Evolutionary conservation across 2,113 vertebrate species (phyloP), one percentile per base, ranked within the genome.

Genomic region (Hylia prasina): DNA sequence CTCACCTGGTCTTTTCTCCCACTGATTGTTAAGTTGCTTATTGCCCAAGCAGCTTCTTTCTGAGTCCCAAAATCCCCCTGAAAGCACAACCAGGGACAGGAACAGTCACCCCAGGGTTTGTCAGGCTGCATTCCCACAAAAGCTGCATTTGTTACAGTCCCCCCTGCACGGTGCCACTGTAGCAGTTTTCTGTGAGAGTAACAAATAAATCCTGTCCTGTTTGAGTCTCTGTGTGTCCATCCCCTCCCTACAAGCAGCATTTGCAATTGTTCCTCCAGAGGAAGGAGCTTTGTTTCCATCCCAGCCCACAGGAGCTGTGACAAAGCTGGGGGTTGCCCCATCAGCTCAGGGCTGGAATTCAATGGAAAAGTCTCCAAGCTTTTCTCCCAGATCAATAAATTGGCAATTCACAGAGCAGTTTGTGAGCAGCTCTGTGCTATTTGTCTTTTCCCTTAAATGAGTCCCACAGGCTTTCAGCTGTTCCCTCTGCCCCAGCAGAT

Each of bases 1-100:
- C 96, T 97, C 97, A 99, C 99, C 98, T 99, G 99, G 96, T 99
- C 99, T 98, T 99, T 99, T 58, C 99, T 98, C 70, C 99, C 99
- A 33, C 99, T 99, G 97, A 99, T 99, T 69, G 99, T 99, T 97
- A 99, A 98, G 97, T 99, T 99, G 98, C 99, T 99, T 98, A 99
- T 99, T 97, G 99, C 99, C 99, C 99, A 99, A 48, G 99, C 99
- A 82, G 99, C 99, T 98, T 99, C 99, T 86, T 99, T 99, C 97
- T 99, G 99, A 90, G 99, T 99, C 82, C 99, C 99, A 97, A 99
- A 99, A 97, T 99, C 99, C 37, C 99, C 99, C 99, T 99, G 84
- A n/a, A 90, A 93, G 97, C 40, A 95, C 35, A 95, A 58, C 0
- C 54, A 21, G 10, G 75, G 50, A 58, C 3, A 92, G 16, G 21